phyloP scores from a whole-genome alignment of 2,888 invertebrate species.

The Chorisops tibialis region DNA sequence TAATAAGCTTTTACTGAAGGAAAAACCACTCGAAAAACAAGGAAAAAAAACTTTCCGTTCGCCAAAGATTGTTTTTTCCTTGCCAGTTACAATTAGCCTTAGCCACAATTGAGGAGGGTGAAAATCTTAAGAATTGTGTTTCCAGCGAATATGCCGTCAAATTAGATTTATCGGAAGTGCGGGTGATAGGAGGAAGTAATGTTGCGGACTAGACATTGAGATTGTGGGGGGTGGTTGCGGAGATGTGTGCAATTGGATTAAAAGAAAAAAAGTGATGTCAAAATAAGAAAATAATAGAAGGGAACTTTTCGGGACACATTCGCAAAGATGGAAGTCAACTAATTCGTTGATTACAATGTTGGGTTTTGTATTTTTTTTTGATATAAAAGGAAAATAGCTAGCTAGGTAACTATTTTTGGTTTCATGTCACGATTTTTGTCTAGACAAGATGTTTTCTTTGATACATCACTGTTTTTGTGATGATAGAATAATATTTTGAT shows the following conservation, averaged over 20 bases:
- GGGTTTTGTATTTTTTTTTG: not conserved
- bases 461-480: too few relatives aligned
- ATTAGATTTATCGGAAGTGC: constrained; percentile 6
- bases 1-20: constrained; percentile 22
- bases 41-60: not conserved
- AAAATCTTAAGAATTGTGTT: not conserved
- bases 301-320: not conserved
- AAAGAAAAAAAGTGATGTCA: not conserved
- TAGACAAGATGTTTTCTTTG: not conserved
- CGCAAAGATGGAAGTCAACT: not conserved
- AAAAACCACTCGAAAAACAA: constrained; percentile 3
- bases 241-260: not conserved
- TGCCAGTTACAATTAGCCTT: constrained; percentile 9
- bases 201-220: not conserved
- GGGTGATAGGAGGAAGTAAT: not conserved
- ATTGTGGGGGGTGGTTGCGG: too few relatives aligned
- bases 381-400: not conserved
- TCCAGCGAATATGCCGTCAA: constrained; percentile 5
- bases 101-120: not conserved
- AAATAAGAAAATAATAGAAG: not conserved
- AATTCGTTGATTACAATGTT: not conserved
- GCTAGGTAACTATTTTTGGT: not conserved
- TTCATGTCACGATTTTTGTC: constrained; percentile 6
- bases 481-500: too few relatives aligned
- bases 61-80: constrained; percentile 1